phyloP scores from a whole-genome alignment of 2,797 vertebrate genomes.

The Gallirallus australis region DNA sequence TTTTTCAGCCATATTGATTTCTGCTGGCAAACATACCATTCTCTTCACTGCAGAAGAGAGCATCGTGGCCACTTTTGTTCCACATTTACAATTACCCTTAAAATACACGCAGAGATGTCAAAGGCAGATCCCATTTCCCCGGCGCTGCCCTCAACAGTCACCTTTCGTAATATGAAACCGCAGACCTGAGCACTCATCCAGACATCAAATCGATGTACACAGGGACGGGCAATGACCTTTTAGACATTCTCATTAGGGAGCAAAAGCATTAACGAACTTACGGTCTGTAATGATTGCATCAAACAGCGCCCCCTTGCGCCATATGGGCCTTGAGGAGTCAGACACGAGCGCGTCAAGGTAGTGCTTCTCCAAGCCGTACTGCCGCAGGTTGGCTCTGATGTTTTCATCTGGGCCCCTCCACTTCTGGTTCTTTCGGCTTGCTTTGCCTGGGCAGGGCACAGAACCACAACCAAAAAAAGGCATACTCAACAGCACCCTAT shows the following conservation, averaged over 20 bases:
- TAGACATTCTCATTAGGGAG: not conserved
- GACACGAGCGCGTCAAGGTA: slow-evolving; percentile 94
- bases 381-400: slow-evolving; percentile 94
- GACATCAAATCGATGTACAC: not conserved
- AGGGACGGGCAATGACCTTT: not conserved
- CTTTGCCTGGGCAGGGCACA: slow-evolving; percentile 83
- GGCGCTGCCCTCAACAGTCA: not conserved
- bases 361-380: slow-evolving; percentile 90
- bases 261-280: slow-evolving; percentile 76
- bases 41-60: not conserved
- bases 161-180: not conserved
- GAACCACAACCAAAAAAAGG: not conserved
- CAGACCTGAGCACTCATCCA: not conserved
- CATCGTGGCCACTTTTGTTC: not conserved
- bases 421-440: slow-evolving; percentile 95
- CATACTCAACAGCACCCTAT: not conserved
- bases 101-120: not conserved
- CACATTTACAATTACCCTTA: not conserved
- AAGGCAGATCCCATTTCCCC: not conserved
- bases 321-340: slow-evolving; percentile 91
- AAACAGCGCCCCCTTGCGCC: slow-evolving; percentile 89
- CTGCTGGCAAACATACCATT: not conserved
- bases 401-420: slow-evolving; percentile 99
- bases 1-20: not conserved
- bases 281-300: slow-evolving; percentile 96